Evolutionary conservation across 1,140 invertebrate species (phyloP), one percentile per base, ranked within the genome.

Genomic region (Monochamus saltuarius): DNA sequence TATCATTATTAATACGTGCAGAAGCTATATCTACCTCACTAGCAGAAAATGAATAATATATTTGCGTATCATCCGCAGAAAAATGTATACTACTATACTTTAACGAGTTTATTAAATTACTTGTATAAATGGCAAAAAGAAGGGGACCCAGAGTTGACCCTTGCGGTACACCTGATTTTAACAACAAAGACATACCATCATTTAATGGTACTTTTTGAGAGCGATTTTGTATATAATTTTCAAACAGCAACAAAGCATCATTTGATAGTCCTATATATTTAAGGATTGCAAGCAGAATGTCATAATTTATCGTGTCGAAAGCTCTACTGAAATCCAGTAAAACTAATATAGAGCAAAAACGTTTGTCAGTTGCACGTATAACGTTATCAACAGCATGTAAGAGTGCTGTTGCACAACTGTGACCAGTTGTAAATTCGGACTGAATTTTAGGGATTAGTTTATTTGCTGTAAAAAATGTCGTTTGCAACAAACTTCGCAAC

Each of bases 251-350:
- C 40, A 42, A 42, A 2, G 2, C n/a, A 13, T 13, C 16, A 42
- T 42, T 42, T 49, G 56, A 29, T 40, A 59, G 38, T 22, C 37
- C 45, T 16, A 46, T 46, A 19, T 46, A 46, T 13, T 46, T 34
- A 34, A 40, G 45, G n/a, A 46, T 46, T 4, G 45, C 45, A 16
- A 46, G n/a, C 13, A 46, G n/a, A 10, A 57, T n/a, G 4, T 16
- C 37, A 29, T 57, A 42, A 29, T 49, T 57, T 34, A 57, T 57
- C 7, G 34, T 37, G 22, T 58, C 56, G 47, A 77, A 76, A 1
- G 69, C 73, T 37, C 70, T 67, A 0, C 63, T 62, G 37, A 70
- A 71, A 57, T 76, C 72, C 8, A 76, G 56, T n/a, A 74, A 53
- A 0, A 74, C 65, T 14, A 77, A 9, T 4, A 75, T 64, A 8